Conservation (phyloP, 2,888 invertebrate species). For the Bursaphelenchus okinawaensis region DNA sequence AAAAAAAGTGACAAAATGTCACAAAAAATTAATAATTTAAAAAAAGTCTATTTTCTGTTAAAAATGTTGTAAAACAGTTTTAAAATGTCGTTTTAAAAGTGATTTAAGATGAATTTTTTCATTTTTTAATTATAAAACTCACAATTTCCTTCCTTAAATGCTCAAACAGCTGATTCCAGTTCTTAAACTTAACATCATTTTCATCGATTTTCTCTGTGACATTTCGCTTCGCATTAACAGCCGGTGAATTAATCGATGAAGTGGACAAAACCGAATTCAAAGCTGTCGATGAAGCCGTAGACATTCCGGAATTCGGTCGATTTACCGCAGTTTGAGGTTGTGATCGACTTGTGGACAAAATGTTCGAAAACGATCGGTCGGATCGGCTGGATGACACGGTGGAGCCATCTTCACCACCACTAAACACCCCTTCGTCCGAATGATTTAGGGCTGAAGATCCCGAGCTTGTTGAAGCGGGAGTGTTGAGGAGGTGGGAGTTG, state of each 20-base stretch:
- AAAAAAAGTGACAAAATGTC: too few species aligned
- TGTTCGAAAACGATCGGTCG: neutral
- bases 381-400: neutral
- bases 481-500: neutral
- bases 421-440: slow-evolving; percentile 13
- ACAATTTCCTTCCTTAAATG: slow-evolving; percentile 54
- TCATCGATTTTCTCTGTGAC: neutral
- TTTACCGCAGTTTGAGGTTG: neutral
- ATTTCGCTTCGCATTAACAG: neutral
- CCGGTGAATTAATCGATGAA: neutral
- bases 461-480: slow-evolving; percentile 1
- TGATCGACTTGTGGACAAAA: neutral
- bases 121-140: too few species aligned
- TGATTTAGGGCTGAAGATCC: slow-evolving; percentile 1
- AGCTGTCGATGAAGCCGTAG: neutral
- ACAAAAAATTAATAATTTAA: too few species aligned
- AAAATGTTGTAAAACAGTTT: too few species aligned
- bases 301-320: slow-evolving; percentile 3
- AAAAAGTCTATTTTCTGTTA: too few species aligned
- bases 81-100: too few species aligned
- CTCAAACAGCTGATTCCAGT: slow-evolving; percentile 48
- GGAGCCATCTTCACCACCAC: slow-evolving; percentile 9
- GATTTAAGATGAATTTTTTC: too few species aligned
- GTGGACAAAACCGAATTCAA: neutral
- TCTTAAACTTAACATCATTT: slow-evolving; percentile 19